Conservation (phyloP, 2,888 invertebrate species). For the Anticlea derivata region DNA sequence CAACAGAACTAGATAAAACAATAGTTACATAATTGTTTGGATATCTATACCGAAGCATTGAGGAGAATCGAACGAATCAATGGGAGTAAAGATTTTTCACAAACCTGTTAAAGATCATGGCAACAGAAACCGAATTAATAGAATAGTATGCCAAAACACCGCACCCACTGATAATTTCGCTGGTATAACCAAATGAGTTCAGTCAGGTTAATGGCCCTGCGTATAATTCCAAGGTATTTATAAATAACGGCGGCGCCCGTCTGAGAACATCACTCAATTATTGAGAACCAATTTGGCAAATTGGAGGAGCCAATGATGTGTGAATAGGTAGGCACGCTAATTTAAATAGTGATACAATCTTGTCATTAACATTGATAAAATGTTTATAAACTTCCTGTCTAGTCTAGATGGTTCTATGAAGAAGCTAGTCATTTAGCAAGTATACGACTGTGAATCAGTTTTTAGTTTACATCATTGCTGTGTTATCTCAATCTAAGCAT, state of each 20-base stretch:
- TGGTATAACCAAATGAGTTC: slow-evolving; percentile 19
- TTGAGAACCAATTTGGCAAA: background rate
- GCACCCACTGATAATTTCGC: slow-evolving; percentile 9
- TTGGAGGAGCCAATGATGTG: background rate
- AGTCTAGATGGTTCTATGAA: background rate
- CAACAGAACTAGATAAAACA: slow-evolving; percentile 24
- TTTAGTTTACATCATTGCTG: background rate
- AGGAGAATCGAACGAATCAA: background rate
- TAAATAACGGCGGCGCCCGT: background rate
- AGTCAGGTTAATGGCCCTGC: slow-evolving; percentile 20
- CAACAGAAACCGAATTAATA: background rate
- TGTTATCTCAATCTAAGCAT: background rate
- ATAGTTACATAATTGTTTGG: background rate
- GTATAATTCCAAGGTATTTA: slow-evolving; percentile 5
- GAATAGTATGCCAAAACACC: slow-evolving; percentile 11
- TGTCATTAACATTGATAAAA: too few relatives aligned
- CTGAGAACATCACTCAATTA: too few relatives aligned
- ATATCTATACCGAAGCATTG: background rate
- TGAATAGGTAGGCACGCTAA: background rate
- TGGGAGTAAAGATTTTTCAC: background rate
- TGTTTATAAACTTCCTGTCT: background rate
- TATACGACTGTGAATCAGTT: background rate
- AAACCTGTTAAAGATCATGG: background rate
- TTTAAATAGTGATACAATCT: background rate
- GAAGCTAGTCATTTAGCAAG: background rate